Evolutionary conservation across 2,797 vertebrate species (phyloP).

Genomic region (Coregonus sp.): DNA sequence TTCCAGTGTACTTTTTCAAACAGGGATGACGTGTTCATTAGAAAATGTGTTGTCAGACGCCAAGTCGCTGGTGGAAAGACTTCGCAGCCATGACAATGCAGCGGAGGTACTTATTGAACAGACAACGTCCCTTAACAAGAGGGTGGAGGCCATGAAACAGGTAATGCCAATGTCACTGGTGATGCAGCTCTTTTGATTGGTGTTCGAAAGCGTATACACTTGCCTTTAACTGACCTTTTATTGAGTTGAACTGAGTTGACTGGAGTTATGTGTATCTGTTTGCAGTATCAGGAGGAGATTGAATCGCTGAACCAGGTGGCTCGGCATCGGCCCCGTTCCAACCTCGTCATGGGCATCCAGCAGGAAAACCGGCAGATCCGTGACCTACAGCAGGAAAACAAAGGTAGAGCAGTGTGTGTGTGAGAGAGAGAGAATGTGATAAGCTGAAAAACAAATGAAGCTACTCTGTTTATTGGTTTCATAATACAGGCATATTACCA

Average conservation of each 20-base stretch:
- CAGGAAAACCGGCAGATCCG: constrained; percentile 98
- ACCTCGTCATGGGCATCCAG: constrained; percentile 94
- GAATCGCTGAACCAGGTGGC: constrained; percentile 95
- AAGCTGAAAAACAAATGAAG: background rate
- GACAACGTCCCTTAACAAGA: constrained; percentile 92
- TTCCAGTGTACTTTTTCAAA: constrained; percentile 22
- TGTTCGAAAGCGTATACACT: background rate
- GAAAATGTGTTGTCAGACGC: constrained; percentile 96
- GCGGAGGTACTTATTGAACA: constrained; percentile 96
- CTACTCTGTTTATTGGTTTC: background rate
- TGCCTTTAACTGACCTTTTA: background rate
- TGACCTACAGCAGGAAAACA: constrained; percentile 96
- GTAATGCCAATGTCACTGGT: constrained; percentile 55
- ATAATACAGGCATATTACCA: background rate
- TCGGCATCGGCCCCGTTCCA: constrained; percentile 93
- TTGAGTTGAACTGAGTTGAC: background rate
- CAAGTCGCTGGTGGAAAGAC: constrained; percentile 90
- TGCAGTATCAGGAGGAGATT: constrained; percentile 97
- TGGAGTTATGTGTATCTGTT: constrained; percentile 22
- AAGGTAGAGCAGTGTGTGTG: constrained; percentile 75
- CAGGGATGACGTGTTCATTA: constrained; percentile 92
- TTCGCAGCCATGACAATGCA: constrained; percentile 93
- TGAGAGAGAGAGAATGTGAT: no score
- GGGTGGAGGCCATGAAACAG: constrained; percentile 98
- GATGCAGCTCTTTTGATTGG: background rate